Base-by-base conservation (phyloP, 2,797 vertebrate species). In the Chelonia mydas region DNA sequence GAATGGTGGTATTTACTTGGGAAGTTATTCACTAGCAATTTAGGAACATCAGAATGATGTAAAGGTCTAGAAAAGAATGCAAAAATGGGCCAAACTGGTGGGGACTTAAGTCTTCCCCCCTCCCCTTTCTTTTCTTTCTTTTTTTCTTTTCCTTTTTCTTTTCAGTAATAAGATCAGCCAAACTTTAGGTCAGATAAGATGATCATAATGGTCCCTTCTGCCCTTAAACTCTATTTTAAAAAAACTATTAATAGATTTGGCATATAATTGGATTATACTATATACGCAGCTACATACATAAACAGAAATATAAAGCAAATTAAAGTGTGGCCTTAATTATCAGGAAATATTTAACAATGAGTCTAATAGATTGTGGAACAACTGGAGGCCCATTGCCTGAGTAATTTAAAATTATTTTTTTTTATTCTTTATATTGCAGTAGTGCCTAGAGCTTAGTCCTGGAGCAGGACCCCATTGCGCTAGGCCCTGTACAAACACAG, bases 261-360 rank as follows among this genome's bases (percentile, higher is more conserved):
- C 6, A 17, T 49, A 47, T 28, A 47, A 47, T 33, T 82, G 28
- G 41, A 28, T 49, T 90, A 17, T 84, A 27, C 90, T 74, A 8
- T 21, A 54, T 45, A 1, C 0, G 0, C 2, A 11, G 15, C 74
- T 61, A 37, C 3, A 1, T 76, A 37, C 4, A 0, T 11, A 12
- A 1, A 33, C n/a, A 74, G 19, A 41, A 84, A n/a, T 65, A 28
- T 55, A 51, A 54, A 31, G n/a, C 37, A 77, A 94, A 86, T 6
- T 50, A 57, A 85, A 93, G 80, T 76, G 74, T 27, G 72, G 41
- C 10, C 51, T 61, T 84, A 92, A 25, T 51, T 50, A 28, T 80
- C 31, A 87, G 93, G 55, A 87, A 76, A 76, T 68, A 11, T 83
- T 92, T 86, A 61, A 82, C 81, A 27, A 12, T 89, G 86, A 95